Base-by-base conservation (phyloP, 1,140 invertebrate species). In the Drosophila erecta region DNA sequence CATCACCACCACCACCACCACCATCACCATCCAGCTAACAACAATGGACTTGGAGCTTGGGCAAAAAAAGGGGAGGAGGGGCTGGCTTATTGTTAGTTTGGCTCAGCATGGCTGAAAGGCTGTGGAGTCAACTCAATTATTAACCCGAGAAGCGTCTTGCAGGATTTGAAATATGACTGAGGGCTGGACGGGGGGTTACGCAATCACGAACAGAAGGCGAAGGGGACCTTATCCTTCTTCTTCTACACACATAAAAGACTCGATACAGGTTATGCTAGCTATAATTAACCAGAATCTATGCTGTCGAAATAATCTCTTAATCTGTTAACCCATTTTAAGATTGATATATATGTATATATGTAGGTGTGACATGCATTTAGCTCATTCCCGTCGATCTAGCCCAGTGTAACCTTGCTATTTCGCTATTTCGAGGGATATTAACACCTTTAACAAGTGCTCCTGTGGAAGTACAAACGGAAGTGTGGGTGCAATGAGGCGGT, bases 1-100 rank as follows among this genome's bases (percentile, higher is more conserved):
- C 37, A 38, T 14, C 17, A 17, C 17, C 17, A 17, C 40, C 40
- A 17, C n/a, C n/a, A 17, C 8, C 40, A 41, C n/a, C n/a, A 41
- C 65, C 65, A 78, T 14, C 47, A 40, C 27, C 47, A 33, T 24
- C 41, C 47, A 65, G 56, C 57, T 44, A 62, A 69, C 57, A 71
- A 85, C 81, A 85, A 81, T 76, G 53, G 47, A 33, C 64, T 35
- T 15, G 17, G 15, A n/a, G 30, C 22, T 11, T 10, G n/a, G 35
- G 10, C 20, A 47, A 11, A 30, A 33, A 15, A 15, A 30, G 11
- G 11, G 46, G 17, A 17, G 17, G 17, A 17, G n/a, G 24, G 47
- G n/a, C n/a, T 22, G 61, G 30, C 53, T 50, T 51, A 56, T 70
- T 70, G 64, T 70, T 70, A 56, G 64, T 46, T 69, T 69, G 40